Base-by-base conservation (phyloP, 2,797 vertebrate genomes). In the Nannoperca australis region DNA sequence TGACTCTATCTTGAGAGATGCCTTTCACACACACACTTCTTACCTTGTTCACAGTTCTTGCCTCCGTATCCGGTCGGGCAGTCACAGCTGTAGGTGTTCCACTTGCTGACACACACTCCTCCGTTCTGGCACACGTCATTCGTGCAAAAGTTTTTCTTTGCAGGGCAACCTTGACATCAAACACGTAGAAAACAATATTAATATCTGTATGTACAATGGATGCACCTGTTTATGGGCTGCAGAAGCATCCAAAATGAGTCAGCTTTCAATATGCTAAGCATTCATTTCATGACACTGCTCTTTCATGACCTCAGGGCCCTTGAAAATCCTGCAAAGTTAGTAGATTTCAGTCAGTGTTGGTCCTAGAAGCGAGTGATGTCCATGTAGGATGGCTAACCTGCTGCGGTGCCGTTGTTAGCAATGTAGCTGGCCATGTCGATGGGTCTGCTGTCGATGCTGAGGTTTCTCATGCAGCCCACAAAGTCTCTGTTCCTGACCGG, bases 1-100 rank as follows among this genome's bases (percentile, higher is more conserved):
- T 18, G 24, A 59, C 22, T 54, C 24, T n/a, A 5, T 17, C 9
- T 18, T 14, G 1, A 56, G 30, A 47, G 5, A 47, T 38, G 10
- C 36, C 11, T 38, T 10, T 38, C 38, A 40, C 12, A 40, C 38
- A 40, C 38, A 40, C 36, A 38, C 38, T 49, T 61, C 90, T 89
- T 84, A 99, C 98, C 97, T 95, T 97, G 98, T 83, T 99, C 98
- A 0, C 98, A 99, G 93, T 96, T 98, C 85, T 97, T 99, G 38
- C 98, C 98, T 0, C 98, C 98, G 0, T 96, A 98, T 12, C 92
- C 95, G 2, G 95, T 91, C 0, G 97, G 97, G 68, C 98, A 99
- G 70, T 95, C 92, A 0, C 98, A 99, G 82, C 93, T 92, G 84
- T 99, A 97, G 0, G 96, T 98, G 92, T 95, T 96, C 98, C 98